Evolutionary conservation across 2,888 invertebrate genomes (phyloP), one percentile per base, ranked within the genome.

Genomic region (Chironomus riparius): DNA sequence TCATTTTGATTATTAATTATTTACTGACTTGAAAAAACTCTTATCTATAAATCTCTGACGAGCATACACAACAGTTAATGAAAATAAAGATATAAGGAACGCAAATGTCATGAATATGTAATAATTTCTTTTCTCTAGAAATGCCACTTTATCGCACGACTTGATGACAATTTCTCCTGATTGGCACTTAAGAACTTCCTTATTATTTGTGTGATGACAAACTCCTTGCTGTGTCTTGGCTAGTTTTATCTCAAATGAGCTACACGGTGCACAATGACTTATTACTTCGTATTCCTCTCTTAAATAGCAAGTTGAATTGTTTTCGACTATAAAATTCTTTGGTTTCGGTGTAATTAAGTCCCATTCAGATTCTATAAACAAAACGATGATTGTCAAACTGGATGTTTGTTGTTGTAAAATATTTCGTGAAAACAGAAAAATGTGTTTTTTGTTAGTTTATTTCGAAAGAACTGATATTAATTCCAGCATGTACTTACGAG

Each of bases 101-200:
- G 90, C 89, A 80, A 89, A 87, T 72, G 88, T 87, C 81, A 93
- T 90, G 81, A 94, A 94, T 79, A 91, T 89, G 91, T 93, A 93
- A 83, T 93, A 97, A 76, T 90, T 88, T 77, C 90, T 87, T 82
- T 94, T 93, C 81, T 95, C 95, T 72, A 94, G 86, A 86, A 92
- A 92, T 2, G 92, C 92, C 15, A 94, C 92, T 81, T 89, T 87
- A 80, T 94, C 93, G 85, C 96, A 96, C 82, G 95, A 94, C 85
- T 92, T 88, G 5, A 91, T 91, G 10, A 92, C 91, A 77, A 89
- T 91, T 86, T 92, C 91, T 21, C 94, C 94, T 83, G 89, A 91
- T 80, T 89, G 88, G 85, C 95, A 95, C 80, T 89, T 89, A 12
- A 95, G 81, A 77, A 92, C 88, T 85, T 95, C 94, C 81, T 94